Conservation (phyloP, 1,140 invertebrate genomes). For the Popillia japonica region DNA sequence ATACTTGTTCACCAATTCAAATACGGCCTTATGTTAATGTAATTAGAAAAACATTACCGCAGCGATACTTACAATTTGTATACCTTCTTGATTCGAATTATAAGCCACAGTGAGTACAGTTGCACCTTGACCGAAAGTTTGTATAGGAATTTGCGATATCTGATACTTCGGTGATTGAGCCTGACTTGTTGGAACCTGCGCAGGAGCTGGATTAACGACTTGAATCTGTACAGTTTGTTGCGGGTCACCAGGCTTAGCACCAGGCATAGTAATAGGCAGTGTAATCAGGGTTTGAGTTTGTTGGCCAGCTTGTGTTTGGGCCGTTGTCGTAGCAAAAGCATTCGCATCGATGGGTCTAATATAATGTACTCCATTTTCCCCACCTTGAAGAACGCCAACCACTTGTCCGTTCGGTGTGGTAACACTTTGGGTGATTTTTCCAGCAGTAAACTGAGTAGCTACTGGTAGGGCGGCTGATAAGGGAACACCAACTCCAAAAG, state of each 20-base stretch:
- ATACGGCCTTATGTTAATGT: too few relatives aligned
- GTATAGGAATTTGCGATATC: conserved; percentile 71
- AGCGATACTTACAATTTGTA: conserved; percentile 62
- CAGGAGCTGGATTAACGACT: conserved; percentile 61
- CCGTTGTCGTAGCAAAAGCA: conserved; percentile 60
- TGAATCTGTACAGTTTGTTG: conserved; percentile 81
- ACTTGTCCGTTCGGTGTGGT: conserved; percentile 65
- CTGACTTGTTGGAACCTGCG: conserved; percentile 52
- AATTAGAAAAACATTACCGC: background rate
- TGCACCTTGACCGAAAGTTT: conserved; percentile 68
- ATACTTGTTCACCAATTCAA: too few relatives aligned
- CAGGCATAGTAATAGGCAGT: conserved; percentile 77
- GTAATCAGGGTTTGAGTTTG: conserved; percentile 73
- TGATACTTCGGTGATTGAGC: conserved; percentile 74
- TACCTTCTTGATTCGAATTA: conserved; percentile 65
- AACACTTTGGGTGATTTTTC: conserved; percentile 71
- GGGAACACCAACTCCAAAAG: conserved; percentile 70
- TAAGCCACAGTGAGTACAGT: conserved; percentile 78
- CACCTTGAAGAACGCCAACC: conserved; percentile 59
- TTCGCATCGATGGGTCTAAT: conserved; percentile 73
- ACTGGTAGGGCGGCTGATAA: conserved; percentile 69
- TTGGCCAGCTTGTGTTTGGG: conserved; percentile 56
- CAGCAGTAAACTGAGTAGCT: conserved; percentile 71
- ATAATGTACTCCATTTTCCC: conserved; percentile 79
- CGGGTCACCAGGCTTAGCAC: conserved; percentile 75